Conservation (phyloP, 1,140 invertebrate species). For the Wiebesia pumilae region DNA sequence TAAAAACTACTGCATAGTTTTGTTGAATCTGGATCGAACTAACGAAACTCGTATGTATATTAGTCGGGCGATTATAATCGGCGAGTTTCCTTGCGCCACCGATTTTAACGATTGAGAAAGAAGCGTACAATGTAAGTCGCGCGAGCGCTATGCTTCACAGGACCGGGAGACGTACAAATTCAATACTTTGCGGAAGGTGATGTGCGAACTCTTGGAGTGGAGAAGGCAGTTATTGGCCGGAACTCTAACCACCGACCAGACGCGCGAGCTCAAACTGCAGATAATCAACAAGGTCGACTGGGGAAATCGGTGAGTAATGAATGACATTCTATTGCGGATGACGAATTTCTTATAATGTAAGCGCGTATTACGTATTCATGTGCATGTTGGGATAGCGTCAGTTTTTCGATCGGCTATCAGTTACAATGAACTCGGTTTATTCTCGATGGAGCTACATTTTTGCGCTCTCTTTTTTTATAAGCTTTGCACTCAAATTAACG, state of each 20-base stretch:
- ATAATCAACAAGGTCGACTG: slow-evolving; percentile 95
- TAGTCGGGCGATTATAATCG: too few species aligned
- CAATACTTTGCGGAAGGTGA: slow-evolving; percentile 87
- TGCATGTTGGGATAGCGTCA: not conserved
- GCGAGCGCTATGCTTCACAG: slow-evolving; percentile 69
- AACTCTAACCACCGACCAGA: slow-evolving; percentile 92
- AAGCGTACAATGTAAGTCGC: not conserved
- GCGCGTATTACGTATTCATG: not conserved
- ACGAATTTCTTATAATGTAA: slow-evolving; percentile 19
- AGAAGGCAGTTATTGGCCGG: slow-evolving; percentile 88
- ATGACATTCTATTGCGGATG: not conserved
- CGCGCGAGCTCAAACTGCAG: slow-evolving; percentile 87
- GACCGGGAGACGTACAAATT: slow-evolving; percentile 89
- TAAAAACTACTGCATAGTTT: too few species aligned
- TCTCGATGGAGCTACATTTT: too few species aligned
- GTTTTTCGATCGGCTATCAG: not conserved
- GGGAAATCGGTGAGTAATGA: slow-evolving; percentile 90
- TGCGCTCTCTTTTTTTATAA: too few species aligned
- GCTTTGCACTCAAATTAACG: not conserved
- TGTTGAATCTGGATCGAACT: too few species aligned
- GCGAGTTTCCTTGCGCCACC: too few species aligned
- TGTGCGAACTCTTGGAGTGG: slow-evolving; percentile 91
- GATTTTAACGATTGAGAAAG: not conserved
- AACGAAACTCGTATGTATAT: too few species aligned
- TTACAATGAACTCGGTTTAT: not conserved